A percentile compares a stretch with the other conserved stretches of the same genome.
Conservation (phyloP, 2,888 invertebrate species). For the Gari tellinella region DNA sequence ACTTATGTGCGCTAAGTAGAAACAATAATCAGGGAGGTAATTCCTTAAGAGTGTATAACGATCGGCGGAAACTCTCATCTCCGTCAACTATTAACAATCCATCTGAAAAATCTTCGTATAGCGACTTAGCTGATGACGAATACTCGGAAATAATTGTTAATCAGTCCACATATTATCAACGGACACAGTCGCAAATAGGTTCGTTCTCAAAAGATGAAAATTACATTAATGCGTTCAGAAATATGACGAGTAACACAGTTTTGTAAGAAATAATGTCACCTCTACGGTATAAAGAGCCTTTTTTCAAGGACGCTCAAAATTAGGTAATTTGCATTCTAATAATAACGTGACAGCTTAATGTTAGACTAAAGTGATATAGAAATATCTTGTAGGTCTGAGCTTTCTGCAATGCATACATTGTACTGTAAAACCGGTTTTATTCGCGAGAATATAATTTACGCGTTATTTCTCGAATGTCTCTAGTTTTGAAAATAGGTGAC, state of each 20-base stretch:
- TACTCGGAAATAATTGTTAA: conserved; percentile 19
- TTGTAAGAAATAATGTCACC: background rate
- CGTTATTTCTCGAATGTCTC: too few relatives aligned
- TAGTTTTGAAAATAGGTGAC: too few relatives aligned
- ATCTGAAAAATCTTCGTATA: conserved; percentile 31
- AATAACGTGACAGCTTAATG: too few relatives aligned
- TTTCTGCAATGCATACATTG: too few relatives aligned
- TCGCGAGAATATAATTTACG: too few relatives aligned
- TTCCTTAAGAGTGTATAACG: conserved; percentile 23
- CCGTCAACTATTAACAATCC: conserved; percentile 22
- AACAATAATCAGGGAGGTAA: conserved; percentile 2
- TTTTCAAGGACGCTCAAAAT: too few relatives aligned
- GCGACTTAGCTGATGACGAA: conserved; percentile 46
- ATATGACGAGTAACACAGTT: conserved; percentile 31
- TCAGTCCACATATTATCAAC: background rate
- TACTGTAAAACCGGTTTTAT: too few relatives aligned
- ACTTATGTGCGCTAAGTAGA: background rate
- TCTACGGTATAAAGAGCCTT: too few relatives aligned
- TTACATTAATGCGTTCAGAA: conserved; percentile 41
- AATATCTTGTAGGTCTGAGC: too few relatives aligned
- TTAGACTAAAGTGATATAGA: too few relatives aligned
- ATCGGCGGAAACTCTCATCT: conserved; percentile 23
- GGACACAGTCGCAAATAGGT: conserved; percentile 1
- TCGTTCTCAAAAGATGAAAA: conserved; percentile 40
- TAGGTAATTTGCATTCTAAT: too few relatives aligned